Conservation (phyloP, 2,797 vertebrate genomes). For the Pampus argenteus region DNA sequence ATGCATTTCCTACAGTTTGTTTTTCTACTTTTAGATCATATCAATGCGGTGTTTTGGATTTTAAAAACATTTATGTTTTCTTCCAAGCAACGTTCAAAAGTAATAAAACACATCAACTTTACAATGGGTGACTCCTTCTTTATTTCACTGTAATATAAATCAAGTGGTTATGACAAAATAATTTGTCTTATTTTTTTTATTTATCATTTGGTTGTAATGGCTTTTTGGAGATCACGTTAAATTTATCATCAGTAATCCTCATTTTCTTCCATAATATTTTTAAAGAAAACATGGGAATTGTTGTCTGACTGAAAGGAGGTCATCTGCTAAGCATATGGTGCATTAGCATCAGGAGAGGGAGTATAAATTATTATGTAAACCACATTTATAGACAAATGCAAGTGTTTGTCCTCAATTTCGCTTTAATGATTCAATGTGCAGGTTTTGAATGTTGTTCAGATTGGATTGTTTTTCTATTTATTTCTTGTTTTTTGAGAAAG, state of each 20-base stretch:
- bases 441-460: conserved; percentile 19
- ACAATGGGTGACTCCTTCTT: conserved; percentile 5
- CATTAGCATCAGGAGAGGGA: conserved; percentile 37
- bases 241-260: conserved; percentile 1
- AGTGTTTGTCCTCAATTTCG: conserved; percentile 4
- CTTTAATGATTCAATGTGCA: conserved; percentile 30
- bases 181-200: conserved; percentile 9
- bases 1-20: conserved; percentile 42
- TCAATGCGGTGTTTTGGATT: conserved; percentile 3
- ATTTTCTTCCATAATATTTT: conserved; percentile 24
- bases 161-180: conserved; percentile 2
- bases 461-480: neutral
- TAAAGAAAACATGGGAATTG: conserved; percentile 21
- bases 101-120: conserved; percentile 3
- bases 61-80: neutral
- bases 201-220: neutral
- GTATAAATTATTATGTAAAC: conserved; percentile 57
- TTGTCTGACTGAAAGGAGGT: conserved; percentile 53
- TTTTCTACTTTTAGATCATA: conserved; percentile 39
- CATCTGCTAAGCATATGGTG: conserved; percentile 61
- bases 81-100: conserved; percentile 31
- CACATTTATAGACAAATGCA: conserved; percentile 42
- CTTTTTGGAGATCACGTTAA: neutral
- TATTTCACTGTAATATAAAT: conserved; percentile 19
- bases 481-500: neutral